Evolutionary conservation across 2,113 vertebrate genomes (phyloP).

Genomic region (Aspiorhynchus laticeps): DNA sequence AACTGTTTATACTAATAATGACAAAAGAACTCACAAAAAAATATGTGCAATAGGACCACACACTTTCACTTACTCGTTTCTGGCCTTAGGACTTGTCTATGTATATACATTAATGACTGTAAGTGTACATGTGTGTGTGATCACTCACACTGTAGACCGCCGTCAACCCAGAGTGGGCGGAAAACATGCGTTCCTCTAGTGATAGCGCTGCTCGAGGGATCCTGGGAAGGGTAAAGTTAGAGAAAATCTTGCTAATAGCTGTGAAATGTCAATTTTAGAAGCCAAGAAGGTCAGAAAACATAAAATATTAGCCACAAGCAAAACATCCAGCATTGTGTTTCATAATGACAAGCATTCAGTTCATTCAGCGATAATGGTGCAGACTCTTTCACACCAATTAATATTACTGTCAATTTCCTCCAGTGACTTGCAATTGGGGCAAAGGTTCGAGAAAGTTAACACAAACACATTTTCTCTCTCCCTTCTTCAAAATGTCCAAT

Average conservation of each 20-base stretch:
- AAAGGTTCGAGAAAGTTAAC: background rate
- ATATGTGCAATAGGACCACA: background rate
- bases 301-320: background rate
- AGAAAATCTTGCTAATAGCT: slow-evolving; percentile 58
- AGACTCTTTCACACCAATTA: background rate
- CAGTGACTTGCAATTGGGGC: background rate
- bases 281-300: background rate
- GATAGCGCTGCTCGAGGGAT: slow-evolving; percentile 73
- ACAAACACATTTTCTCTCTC: slow-evolving; percentile 8
- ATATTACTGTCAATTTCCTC: background rate
- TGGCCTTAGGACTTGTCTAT: background rate
- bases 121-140: slow-evolving; percentile 10
- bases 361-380: background rate
- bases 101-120: slow-evolving; percentile 1
- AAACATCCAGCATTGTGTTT: background rate
- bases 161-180: slow-evolving; percentile 75
- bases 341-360: background rate
- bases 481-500: slow-evolving; percentile 59
- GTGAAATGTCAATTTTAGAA: slow-evolving; percentile 12
- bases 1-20: background rate
- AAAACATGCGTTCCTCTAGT: slow-evolving; percentile 79
- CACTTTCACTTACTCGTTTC: background rate
- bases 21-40: background rate
- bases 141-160: slow-evolving; percentile 79
- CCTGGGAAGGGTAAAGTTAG: slow-evolving; percentile 69